phyloP scores from a whole-genome alignment of 1,140 invertebrate species.

The Ooceraea biroi region DNA sequence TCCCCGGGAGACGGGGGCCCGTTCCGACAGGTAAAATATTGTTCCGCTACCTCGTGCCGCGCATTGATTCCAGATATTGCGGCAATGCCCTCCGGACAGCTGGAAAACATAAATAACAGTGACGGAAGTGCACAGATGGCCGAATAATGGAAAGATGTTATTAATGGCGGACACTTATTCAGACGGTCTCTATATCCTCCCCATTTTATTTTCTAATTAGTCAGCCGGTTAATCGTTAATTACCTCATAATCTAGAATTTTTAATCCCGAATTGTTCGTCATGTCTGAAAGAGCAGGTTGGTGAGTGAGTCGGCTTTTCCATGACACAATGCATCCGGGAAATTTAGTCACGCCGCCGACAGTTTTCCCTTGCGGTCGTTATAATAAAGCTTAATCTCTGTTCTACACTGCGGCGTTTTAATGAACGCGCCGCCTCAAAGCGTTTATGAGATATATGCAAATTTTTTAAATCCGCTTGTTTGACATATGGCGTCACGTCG shows the following conservation, averaged over 20 bases:
- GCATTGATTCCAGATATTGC: conserved; percentile 59
- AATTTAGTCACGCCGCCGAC: conserved; percentile 43
- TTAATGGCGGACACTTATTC: conserved; percentile 4
- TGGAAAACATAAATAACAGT: conserved; percentile 44
- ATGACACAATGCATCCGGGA: conserved; percentile 11
- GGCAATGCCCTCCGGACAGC: background rate
- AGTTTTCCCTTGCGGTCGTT: conserved; percentile 33
- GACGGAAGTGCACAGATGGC: conserved; percentile 28
- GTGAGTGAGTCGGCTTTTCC: conserved; percentile 25
- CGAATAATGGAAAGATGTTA: conserved; percentile 33
- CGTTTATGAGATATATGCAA: conserved; percentile 53
- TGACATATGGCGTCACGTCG: background rate
- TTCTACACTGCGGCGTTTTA: conserved; percentile 30
- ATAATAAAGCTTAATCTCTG: conserved; percentile 60
- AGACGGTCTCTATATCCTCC: background rate
- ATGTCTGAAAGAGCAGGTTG: conserved; percentile 4
- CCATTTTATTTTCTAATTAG: background rate
- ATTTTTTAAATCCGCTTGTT: conserved; percentile 41
- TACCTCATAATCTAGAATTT: background rate
- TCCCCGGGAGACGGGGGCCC: background rate
- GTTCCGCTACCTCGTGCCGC: conserved; percentile 30
- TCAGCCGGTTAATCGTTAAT: background rate
- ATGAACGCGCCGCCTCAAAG: conserved; percentile 33
- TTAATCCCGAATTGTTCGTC: conserved; percentile 27
- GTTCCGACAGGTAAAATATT: conserved; percentile 62